Conservation (phyloP, 2,888 invertebrate species). For the Eupelmus urozonus region DNA sequence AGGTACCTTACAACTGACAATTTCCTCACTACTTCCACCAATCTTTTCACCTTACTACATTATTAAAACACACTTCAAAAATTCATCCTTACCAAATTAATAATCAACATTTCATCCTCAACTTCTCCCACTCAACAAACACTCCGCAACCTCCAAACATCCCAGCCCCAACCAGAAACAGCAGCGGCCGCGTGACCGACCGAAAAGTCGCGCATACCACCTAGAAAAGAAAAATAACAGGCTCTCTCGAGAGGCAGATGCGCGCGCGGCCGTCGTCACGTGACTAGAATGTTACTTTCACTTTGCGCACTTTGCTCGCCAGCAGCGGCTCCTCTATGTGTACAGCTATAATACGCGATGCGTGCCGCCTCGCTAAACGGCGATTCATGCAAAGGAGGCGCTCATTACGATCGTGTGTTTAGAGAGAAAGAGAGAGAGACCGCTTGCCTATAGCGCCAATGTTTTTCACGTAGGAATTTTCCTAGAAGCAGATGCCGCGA, state of each 20-base stretch:
- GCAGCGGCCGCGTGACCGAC: too few relatives aligned
- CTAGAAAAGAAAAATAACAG: background rate
- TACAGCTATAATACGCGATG: slow-evolving; percentile 2
- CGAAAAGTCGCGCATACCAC: too few relatives aligned
- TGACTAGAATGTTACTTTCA: slow-evolving; percentile 70
- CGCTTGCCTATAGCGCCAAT: slow-evolving; percentile 32
- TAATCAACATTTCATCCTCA: too few relatives aligned
- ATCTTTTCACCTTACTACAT: too few relatives aligned
- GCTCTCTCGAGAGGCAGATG: background rate
- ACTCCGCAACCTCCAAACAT: too few relatives aligned
- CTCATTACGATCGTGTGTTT: slow-evolving; percentile 29
- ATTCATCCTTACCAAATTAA: too few relatives aligned
- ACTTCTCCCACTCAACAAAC: too few relatives aligned
- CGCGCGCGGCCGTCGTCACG: slow-evolving; percentile 62
- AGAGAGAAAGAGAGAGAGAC: background rate
- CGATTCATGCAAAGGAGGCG: slow-evolving; percentile 29
- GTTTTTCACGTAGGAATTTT: slow-evolving; percentile 56
- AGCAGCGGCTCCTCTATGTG: background rate
- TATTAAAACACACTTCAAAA: too few relatives aligned
- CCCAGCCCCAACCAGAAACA: too few relatives aligned
- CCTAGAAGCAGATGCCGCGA: background rate
- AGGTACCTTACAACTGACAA: too few relatives aligned
- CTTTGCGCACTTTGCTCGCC: slow-evolving; percentile 61
- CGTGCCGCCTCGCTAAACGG: slow-evolving; percentile 24
- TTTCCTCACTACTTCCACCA: too few relatives aligned